Conservation (phyloP, 2,797 vertebrate species). For the Sebastolobus altivelis region DNA sequence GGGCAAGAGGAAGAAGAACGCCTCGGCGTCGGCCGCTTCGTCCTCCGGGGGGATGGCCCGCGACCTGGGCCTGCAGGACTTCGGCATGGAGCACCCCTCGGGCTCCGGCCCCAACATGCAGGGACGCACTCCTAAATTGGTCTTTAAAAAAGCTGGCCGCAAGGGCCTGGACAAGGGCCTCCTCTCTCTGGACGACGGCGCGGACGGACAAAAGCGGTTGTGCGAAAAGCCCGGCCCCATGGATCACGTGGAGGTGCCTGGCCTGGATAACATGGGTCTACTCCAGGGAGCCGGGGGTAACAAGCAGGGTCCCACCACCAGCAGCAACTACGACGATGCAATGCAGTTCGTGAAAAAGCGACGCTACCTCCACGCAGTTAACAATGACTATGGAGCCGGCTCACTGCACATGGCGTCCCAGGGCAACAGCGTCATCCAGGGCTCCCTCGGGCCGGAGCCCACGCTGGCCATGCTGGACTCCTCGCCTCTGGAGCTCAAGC, state of each 20-base stretch:
- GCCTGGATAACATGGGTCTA: slow-evolving; percentile 90
- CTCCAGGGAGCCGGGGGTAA: slow-evolving; percentile 88
- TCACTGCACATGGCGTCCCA: slow-evolving; percentile 93
- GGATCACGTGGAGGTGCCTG: slow-evolving; percentile 85
- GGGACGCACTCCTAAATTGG: slow-evolving; percentile 92
- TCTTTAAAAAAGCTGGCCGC: slow-evolving; percentile 94
- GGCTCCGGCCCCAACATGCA: slow-evolving; percentile 84
- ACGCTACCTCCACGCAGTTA: slow-evolving; percentile 95
- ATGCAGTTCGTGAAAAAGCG: slow-evolving; percentile 99
- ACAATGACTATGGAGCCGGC: slow-evolving; percentile 91
- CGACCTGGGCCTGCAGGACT: slow-evolving; percentile 90
- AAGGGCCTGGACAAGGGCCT: slow-evolving; percentile 92
- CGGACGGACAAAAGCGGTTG: slow-evolving; percentile 90
- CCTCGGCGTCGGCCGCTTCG: slow-evolving; percentile 55
- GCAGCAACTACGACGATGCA: slow-evolving; percentile 98
- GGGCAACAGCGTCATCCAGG: slow-evolving; percentile 92
- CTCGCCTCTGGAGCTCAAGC: slow-evolving; percentile 95
- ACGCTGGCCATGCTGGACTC: slow-evolving; percentile 93
- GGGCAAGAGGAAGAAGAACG: slow-evolving; percentile 91
- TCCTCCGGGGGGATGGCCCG: slow-evolving; percentile 84
- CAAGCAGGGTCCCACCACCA: slow-evolving; percentile 91
- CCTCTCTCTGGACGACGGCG: slow-evolving; percentile 87
- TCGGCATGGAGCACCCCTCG: slow-evolving; percentile 90
- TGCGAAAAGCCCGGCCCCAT: slow-evolving; percentile 89
- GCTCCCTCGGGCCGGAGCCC: slow-evolving; percentile 92